Conservation (phyloP, 2,797 vertebrate genomes). For the Thamnophis elegans region DNA sequence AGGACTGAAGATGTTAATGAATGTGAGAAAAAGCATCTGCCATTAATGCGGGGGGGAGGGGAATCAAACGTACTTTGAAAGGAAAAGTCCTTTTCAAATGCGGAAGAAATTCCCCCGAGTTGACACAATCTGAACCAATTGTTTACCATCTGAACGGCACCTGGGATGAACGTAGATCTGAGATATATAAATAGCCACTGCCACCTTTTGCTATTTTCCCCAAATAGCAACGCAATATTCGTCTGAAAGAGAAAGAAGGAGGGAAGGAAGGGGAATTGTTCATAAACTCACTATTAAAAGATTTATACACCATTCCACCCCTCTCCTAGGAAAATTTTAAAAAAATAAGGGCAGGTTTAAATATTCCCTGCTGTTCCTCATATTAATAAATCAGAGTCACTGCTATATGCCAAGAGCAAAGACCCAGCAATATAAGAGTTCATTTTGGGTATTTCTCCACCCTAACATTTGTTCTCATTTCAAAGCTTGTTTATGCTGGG, state of each 20-base stretch:
- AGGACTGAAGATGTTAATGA: neutral
- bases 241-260: neutral
- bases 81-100: constrained; percentile 5
- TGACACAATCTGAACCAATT: neutral
- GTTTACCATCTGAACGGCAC: neutral
- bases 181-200: constrained; percentile 59
- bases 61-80: neutral
- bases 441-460: neutral
- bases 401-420: neutral
- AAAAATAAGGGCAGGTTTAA: neutral
- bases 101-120: neutral
- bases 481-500: neutral
- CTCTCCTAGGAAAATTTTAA: neutral
- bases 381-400: neutral
- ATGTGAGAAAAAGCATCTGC: neutral
- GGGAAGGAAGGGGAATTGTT: neutral
- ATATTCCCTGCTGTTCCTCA: neutral
- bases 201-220: constrained; percentile 52
- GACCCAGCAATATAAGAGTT: neutral
- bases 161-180: constrained; percentile 14
- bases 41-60: neutral
- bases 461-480: neutral
- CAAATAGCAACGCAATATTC: constrained; percentile 51
- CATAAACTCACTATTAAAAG: neutral
- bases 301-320: neutral